Conservation (phyloP, 2,113 vertebrate genomes). For the Otolemur garnettii region DNA sequence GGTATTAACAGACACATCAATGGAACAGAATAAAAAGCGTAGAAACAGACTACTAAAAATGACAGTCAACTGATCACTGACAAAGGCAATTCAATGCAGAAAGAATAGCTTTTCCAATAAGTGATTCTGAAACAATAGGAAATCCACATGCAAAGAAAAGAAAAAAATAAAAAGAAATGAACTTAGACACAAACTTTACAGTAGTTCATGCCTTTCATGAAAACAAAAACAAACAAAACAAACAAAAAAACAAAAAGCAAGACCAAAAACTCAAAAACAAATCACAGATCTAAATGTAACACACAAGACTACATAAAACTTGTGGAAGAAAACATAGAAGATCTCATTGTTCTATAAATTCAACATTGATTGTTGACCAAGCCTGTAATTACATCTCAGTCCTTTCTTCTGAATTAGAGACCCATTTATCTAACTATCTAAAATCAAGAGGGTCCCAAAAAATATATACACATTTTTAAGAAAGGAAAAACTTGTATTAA, state of each 20-base stretch:
- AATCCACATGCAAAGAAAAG: background rate
- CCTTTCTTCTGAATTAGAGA: background rate
- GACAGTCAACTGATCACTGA: background rate
- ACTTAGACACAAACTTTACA: background rate
- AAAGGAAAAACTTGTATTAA: too few species aligned
- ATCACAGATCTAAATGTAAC: background rate
- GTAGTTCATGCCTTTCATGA: background rate
- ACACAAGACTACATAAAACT: background rate
- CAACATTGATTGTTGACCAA: background rate
- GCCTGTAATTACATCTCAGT: conserved; percentile 25
- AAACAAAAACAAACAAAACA: too few species aligned
- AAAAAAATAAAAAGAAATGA: background rate
- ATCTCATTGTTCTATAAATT: conserved; percentile 29
- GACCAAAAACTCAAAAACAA: conserved; percentile 25
- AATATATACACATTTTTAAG: too few species aligned
- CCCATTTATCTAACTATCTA: background rate
- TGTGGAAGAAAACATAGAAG: background rate
- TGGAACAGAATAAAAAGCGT: background rate
- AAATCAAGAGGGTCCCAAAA: too few species aligned
- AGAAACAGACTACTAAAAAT: background rate
- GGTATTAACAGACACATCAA: background rate
- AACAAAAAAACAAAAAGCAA: too few species aligned
- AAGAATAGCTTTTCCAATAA: conserved; percentile 29
- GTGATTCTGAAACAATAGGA: background rate
- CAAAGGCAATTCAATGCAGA: conserved; percentile 8